These are phyloP conservation scores for Paracyclopina nana DNA, from an alignment of 1,140 invertebrate species.

Conservation along the genomic window DNA sequence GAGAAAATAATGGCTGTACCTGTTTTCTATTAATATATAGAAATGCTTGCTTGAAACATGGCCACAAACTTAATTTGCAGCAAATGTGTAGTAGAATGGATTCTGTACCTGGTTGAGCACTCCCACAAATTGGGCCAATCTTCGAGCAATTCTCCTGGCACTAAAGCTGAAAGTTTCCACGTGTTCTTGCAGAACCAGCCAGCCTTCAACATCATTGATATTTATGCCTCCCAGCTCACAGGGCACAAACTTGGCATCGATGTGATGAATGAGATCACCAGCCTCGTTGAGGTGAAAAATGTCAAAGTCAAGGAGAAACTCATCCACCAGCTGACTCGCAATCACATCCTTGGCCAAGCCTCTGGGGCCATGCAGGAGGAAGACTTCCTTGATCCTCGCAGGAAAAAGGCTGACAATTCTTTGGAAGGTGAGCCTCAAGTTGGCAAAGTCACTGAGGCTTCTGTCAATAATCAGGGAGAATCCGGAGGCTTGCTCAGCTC, in stretches of 20 bases:
- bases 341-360: not conserved
- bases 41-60: no score
- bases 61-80: no score
- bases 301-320: constrained; percentile 14
- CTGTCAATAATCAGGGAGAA: constrained; percentile 7
- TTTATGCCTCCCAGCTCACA: not conserved
- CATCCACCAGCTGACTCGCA: not conserved
- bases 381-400: constrained; percentile 8
- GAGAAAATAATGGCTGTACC: no score
- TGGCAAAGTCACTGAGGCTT: not conserved
- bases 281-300: constrained; percentile 10
- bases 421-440: not conserved
- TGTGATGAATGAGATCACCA: constrained; percentile 4
- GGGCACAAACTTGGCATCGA: constrained; percentile 6
- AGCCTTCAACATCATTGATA: constrained; percentile 2
- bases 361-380: not conserved
- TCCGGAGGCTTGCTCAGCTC: constrained; percentile 11
- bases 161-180: constrained; percentile 12
- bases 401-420: constrained; percentile 8
- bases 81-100: no score
- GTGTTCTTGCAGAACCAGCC: constrained; percentile 15
- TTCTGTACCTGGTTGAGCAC: constrained; percentile 4
- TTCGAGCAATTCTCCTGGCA: constrained; percentile 1
- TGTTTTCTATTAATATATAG: no score
- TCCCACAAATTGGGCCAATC: constrained; percentile 11